Conservation (phyloP, 2,113 vertebrate genomes). For the Anguilla rostrata region DNA sequence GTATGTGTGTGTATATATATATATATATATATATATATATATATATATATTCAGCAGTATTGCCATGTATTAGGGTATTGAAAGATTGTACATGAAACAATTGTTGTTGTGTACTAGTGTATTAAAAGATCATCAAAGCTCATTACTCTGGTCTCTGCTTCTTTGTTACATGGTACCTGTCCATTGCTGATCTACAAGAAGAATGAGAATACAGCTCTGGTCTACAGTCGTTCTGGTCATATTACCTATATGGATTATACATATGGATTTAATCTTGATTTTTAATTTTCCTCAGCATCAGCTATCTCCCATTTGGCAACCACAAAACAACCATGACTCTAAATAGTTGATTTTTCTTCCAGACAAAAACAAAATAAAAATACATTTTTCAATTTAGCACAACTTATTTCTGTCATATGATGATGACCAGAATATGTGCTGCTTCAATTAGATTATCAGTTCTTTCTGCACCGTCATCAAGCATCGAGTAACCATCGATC, state of each 20-base stretch:
- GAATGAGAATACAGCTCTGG: not conserved
- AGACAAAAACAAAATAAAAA: not conserved
- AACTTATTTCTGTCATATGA: not conserved
- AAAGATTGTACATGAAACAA: too few species aligned
- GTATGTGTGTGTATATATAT: too few species aligned
- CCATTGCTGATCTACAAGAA: not conserved
- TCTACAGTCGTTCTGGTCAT: not conserved
- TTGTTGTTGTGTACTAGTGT: too few species aligned
- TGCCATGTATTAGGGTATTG: too few species aligned
- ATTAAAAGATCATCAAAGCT: not conserved
- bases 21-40: too few species aligned
- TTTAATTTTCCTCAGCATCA: not conserved
- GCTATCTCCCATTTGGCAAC: not conserved
- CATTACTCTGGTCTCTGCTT: not conserved
- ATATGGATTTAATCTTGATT: not conserved
- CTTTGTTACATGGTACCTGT: not conserved
- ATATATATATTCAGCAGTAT: too few species aligned
- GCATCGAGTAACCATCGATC: constrained; percentile 44
- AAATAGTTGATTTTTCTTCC: not conserved
- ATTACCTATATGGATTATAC: not conserved
- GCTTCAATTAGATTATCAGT: constrained; percentile 40
- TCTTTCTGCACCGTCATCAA: constrained; percentile 49
- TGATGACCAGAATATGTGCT: not conserved
- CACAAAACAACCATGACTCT: not conserved
- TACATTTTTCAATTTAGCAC: not conserved